phyloP scores from a whole-genome alignment of 2,113 vertebrate genomes.

The Pelecanus crispus region DNA sequence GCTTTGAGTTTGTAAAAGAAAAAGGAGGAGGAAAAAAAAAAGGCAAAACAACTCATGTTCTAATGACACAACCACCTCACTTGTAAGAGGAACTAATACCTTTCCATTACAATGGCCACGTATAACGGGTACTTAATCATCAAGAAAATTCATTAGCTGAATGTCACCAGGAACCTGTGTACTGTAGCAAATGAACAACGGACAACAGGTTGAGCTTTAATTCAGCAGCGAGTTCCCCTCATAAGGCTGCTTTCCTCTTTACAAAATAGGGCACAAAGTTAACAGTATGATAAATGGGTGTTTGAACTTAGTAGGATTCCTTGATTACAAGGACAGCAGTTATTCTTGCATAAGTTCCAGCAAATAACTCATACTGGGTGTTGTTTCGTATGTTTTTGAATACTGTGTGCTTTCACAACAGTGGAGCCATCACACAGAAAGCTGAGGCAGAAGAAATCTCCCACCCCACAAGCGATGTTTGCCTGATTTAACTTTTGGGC shows the following conservation, averaged over 20 bases:
- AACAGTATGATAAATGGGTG: conserved; percentile 45
- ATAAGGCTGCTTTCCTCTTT: conserved; percentile 5
- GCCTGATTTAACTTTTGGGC: neutral
- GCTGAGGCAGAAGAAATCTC: neutral
- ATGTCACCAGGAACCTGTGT: conserved; percentile 64
- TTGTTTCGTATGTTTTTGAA: neutral
- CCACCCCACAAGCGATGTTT: neutral
- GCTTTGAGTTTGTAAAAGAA: conserved; percentile 34
- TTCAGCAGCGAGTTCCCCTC: conserved; percentile 33
- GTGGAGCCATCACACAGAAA: accelerated
- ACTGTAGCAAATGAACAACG: conserved; percentile 61
- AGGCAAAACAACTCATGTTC: neutral
- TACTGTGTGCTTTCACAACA: neutral
- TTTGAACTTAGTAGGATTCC: conserved; percentile 10
- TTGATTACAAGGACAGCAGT: neutral
- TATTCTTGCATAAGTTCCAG: neutral
- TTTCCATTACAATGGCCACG: conserved; percentile 48
- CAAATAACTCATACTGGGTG: neutral
- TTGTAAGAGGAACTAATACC: conserved; percentile 11
- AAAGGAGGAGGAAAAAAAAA: neutral
- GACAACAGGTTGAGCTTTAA: conserved; percentile 53
- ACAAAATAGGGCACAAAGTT: conserved; percentile 16
- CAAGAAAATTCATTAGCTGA: conserved; percentile 74
- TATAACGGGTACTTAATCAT: conserved; percentile 71
- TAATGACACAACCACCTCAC: conserved; percentile 50